These are phyloP conservation scores for Tipula lateralis DNA, from an alignment of 2,888 invertebrate genomes.

Conservation along the genomic window DNA sequence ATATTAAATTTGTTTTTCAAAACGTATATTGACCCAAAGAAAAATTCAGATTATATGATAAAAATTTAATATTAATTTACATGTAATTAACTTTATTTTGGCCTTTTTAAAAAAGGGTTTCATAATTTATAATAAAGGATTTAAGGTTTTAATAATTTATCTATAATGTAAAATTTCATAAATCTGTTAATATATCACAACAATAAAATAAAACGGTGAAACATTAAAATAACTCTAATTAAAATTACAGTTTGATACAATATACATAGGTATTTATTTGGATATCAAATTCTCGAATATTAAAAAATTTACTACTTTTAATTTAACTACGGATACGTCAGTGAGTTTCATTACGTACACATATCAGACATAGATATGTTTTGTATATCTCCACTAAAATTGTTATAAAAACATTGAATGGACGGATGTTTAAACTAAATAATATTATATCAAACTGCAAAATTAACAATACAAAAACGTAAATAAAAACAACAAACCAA, in stretches of 20 bases:
- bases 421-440: neutral
- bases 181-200: conserved; percentile 2
- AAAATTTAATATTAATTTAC: neutral
- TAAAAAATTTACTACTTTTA: neutral
- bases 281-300: neutral
- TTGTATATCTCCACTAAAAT: neutral
- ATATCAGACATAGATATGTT: neutral
- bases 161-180: neutral
- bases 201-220: neutral
- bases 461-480: neutral
- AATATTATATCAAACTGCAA: neutral
- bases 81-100: neutral
- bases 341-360: neutral
- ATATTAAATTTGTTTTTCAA: neutral
- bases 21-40: neutral
- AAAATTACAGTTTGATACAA: neutral
- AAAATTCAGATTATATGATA: neutral
- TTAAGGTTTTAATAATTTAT: neutral
- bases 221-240: neutral
- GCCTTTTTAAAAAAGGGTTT: neutral
- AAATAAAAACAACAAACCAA: neutral
- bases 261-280: neutral
- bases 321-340: neutral
- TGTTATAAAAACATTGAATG: neutral
- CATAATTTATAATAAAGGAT: neutral